Evolutionary conservation across 2,888 invertebrate species (phyloP), one percentile per base, ranked within the genome.

Genomic region (Pandemis cinnamomeana): DNA sequence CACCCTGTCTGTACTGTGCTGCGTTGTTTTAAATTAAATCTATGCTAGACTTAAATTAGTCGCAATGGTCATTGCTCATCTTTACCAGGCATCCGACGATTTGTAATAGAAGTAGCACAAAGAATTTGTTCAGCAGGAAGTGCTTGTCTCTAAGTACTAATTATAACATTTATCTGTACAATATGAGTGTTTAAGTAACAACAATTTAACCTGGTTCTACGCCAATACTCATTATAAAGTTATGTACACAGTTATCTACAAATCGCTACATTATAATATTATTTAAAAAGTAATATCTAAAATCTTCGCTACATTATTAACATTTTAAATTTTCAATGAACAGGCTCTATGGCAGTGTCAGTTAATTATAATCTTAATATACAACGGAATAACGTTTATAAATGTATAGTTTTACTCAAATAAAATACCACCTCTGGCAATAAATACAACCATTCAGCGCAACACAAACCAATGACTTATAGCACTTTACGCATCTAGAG

Each of bases 301-400:
- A 67, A 62, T 36, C 7, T 27, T 44, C 13, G 36, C 68, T 20
- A 68, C 46, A 63, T 42, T 48, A 67, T 44, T 41, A 68, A 62
- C 62, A 13, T 48, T 70, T 53, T 0, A 66, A 10, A 73, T 13
- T 61, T 64, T 51, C 13, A 51, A 20, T 27, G 44, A 53, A 70
- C 66, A 61, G 60, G 60, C 64, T 68, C 68, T 60, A 73, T 60
- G 70, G 73, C 73, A 73, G 73, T 73, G 66, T 73, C 51, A 15
- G 64, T 69, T 58, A n/a, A 67, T 67, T 69, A 64, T 51, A 15
- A 44, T 69, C 27, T 62, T 42, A 46, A 62, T 51, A 58, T 60
- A 69, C 48, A 53, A 58, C 41, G 44, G 53, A 64, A 73, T 51
- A 68, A 58, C 48, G 20, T 66, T 48, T 27, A n/a, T 53, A 67